These are phyloP conservation scores for Alouatta palliata DNA, from an alignment of 2,113 vertebrate genomes.

Conservation along the genomic window DNA sequence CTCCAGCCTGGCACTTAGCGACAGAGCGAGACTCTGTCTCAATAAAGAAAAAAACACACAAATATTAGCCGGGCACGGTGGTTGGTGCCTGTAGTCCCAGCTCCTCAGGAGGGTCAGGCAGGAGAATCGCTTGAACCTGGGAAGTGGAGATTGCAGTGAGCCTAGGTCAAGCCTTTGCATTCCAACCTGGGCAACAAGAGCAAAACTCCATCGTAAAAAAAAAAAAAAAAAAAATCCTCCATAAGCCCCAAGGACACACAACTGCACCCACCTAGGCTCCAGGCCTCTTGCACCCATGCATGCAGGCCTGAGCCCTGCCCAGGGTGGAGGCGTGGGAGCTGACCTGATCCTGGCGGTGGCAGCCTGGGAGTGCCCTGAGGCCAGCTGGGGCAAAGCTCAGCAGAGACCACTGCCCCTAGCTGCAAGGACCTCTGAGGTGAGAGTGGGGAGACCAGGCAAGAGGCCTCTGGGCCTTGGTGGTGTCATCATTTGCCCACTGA, in stretches of 20 bases:
- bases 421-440: background rate
- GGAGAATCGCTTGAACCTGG: too few relatives aligned
- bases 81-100: too few relatives aligned
- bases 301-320: background rate
- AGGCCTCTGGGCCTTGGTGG: background rate
- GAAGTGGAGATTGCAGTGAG: too few relatives aligned
- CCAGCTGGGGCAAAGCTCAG: background rate
- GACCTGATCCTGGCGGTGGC: background rate
- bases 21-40: too few relatives aligned
- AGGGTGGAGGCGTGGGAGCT: background rate
- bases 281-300: background rate
- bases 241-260: background rate
- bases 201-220: too few relatives aligned
- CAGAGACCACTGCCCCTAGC: background rate
- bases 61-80: too few relatives aligned
- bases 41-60: too few relatives aligned
- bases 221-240: background rate
- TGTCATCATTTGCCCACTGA: background rate
- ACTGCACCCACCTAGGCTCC: background rate
- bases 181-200: too few relatives aligned
- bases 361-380: background rate
- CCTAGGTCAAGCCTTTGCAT: too few relatives aligned
- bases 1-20: too few relatives aligned
- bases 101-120: too few relatives aligned
- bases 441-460: background rate